Base-by-base conservation (phyloP, 2,888 invertebrate genomes). In the Eupithecia pulchellata region DNA sequence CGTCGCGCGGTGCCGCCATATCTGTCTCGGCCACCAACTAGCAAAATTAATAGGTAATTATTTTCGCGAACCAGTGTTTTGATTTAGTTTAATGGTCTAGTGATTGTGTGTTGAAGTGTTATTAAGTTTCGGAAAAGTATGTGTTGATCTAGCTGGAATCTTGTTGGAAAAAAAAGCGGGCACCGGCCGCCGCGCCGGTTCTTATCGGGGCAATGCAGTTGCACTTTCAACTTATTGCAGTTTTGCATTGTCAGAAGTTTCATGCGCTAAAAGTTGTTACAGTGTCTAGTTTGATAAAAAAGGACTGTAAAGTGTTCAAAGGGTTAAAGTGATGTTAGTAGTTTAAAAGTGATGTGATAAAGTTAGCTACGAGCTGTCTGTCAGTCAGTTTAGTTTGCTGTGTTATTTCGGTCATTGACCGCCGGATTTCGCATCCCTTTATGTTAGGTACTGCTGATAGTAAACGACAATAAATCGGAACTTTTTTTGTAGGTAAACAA, bases 1-100 rank as follows among this genome's bases (percentile, higher is more conserved):
- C 95, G 95, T 95, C 95, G 94, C 93, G 95, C 94, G 91, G 93
- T 94, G 95, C 95, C 96, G 96, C 96, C 95, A 96, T 96, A 96
- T 95, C 95, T 95, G 94, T 95, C 95, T 94, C 94, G 94, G 94
- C 92, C 93, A 93, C 92, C 94, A 93, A 92, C 91, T 94, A 94
- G 93, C 93, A 94, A 95, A 95, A 95, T 94, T 95, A 91, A 93
- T 94, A 95, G 95, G 95, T 95, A 95, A 95, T 94, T 93, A 93
- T 94, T 91, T 91, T 89, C 87, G 91, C 89, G 91, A 88, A 88
- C 74, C 90, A 92, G 92, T 93, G 92, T 83, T 88, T 84, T 81
- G 85, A 84, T 84, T 86, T 82, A 80, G 82, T 85, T 85, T 88
- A 85, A 83, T 85, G 76, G 78, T 83, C 80, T 83, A 90, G 92